Evolutionary conservation across 2,888 invertebrate species (phyloP), one percentile per base, ranked within the genome.

Genomic region (Catotricha subobsoleta): DNA sequence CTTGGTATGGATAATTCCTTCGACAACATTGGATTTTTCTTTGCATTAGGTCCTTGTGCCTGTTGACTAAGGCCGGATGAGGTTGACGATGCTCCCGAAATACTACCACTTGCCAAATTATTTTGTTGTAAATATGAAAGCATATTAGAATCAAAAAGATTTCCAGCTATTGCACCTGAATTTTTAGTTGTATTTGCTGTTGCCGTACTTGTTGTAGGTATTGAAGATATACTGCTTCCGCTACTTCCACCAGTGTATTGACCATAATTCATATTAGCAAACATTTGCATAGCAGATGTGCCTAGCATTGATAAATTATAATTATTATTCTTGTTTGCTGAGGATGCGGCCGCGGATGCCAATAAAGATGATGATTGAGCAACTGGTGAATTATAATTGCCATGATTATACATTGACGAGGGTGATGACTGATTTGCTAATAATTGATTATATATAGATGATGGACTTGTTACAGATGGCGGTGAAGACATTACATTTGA

Each of bases 11-110:
- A 23, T 10, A 39, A 21, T 31, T 39, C 39, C 31, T 39, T 39
- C 10, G 29, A 35, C 4, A 41, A 21, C 10, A 41, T 8, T 21
- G 41, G 41, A 36, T 41, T 41, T 20, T 34, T 34, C 2, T 19
- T 20, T 13, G 41, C 41, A 21, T 41, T 41, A 5, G 41, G 41
- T 29, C 41, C 41, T 28, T 38, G 38, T 8, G 25, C 25, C 10
- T 6, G 6, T 25, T 25, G 25, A 25, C 25, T 25, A 30, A n/a
- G 13, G n/a, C n/a, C 8, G 30, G 30, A n/a, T 30, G 30, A 10
- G 7, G n/a, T 30, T 6, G 30, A 13, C 16, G 33, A 34, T 20
- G 27, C 8, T 13, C 23, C 18, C 12, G 13, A 16, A 18, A 3
- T n/a, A 16, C 12, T 16, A 8, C 16, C 33, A 16, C 33, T n/a